phyloP scores from a whole-genome alignment of 2,113 vertebrate genomes.

The Opisthocomus hoazin region DNA sequence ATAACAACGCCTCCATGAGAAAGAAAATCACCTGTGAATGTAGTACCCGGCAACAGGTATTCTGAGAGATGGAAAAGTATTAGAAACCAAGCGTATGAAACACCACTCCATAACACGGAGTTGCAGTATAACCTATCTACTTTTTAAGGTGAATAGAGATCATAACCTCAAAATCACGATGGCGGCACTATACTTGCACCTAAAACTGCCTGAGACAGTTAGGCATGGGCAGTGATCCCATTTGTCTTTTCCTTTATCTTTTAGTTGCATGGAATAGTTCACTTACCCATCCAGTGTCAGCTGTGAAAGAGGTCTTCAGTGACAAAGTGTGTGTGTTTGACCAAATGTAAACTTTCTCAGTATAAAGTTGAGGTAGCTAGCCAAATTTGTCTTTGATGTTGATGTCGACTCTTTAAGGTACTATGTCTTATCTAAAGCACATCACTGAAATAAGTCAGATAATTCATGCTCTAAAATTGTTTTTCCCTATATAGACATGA shows the following conservation, averaged over 20 bases:
- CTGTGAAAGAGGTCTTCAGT: not conserved
- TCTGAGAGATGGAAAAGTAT: not conserved
- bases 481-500: not conserved
- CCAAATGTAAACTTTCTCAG: not conserved
- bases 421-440: not conserved
- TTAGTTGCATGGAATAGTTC: not conserved
- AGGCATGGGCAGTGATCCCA: not conserved
- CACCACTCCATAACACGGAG: not conserved
- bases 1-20: not conserved
- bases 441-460: not conserved
- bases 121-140: not conserved
- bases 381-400: not conserved
- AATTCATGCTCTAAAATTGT: not conserved
- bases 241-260: not conserved
- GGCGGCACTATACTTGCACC: not conserved
- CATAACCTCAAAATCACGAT: not conserved
- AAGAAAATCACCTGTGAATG: not conserved
- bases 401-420: not conserved
- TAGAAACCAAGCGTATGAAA: not conserved
- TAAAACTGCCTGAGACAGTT: not conserved
- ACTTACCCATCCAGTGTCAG: not conserved
- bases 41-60: not conserved
- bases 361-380: not conserved
- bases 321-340: not conserved
- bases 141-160: not conserved